A percentile compares a stretch with the other conserved stretches of the same genome.
Conservation (phyloP, 2,888 invertebrate species). For the Myopa tessellatipennis region DNA sequence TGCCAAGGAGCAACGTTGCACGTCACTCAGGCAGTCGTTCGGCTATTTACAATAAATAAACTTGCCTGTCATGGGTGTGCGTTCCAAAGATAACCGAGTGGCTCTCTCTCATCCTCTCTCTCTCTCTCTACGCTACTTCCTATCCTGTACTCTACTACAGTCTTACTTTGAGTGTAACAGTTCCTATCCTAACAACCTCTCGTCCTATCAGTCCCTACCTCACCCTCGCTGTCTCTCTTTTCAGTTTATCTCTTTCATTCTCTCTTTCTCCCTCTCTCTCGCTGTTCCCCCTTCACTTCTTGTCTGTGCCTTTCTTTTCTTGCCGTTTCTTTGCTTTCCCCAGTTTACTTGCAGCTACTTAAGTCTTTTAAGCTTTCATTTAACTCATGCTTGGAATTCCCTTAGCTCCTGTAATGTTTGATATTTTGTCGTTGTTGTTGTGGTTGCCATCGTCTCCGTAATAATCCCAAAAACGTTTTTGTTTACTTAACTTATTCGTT, state of each 20-base stretch:
- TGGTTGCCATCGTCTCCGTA: conserved; percentile 5
- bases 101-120: background rate
- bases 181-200: background rate
- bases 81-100: background rate
- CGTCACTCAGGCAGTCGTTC: conserved; percentile 11
- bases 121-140: background rate
- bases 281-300: background rate
- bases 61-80: conserved; percentile 11
- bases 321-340: background rate
- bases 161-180: too few relatives aligned
- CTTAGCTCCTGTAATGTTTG: conserved; percentile 9
- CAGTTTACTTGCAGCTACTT: background rate
- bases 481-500: conserved; percentile 31
- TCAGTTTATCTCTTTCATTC: background rate
- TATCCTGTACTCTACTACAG: background rate
- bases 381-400: conserved; percentile 29
- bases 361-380: conserved; percentile 11
- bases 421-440: background rate
- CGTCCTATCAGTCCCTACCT: background rate
- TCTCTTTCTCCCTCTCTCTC: background rate
- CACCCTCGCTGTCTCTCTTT: background rate
- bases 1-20: conserved; percentile 13
- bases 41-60: conserved; percentile 28
- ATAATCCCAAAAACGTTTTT: conserved; percentile 27
- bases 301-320: background rate